A percentile compares a stretch with the other conserved stretches of the same genome.
phyloP scores from a whole-genome alignment of 2,113 vertebrate species.

The Lamprologus lemairii region DNA sequence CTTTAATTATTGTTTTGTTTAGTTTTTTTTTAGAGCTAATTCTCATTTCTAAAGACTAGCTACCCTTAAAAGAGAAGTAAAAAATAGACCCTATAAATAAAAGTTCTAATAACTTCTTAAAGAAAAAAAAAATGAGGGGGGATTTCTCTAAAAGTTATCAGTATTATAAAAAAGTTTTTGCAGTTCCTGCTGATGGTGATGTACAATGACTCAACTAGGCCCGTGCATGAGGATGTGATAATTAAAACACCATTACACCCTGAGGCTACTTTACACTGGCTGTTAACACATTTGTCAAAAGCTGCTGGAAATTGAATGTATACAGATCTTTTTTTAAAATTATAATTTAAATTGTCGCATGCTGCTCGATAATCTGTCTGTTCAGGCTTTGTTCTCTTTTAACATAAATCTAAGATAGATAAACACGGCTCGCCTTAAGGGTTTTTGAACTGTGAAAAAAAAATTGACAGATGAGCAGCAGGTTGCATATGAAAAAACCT shows the following conservation, averaged over 20 bases:
- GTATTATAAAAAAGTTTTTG: neutral
- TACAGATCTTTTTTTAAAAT: neutral
- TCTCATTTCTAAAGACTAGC: neutral
- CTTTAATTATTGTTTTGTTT: neutral
- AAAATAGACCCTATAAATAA: neutral
- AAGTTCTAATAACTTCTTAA: neutral
- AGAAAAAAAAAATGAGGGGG: neutral
- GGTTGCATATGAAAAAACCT: neutral
- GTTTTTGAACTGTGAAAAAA: neutral
- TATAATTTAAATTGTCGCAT: neutral
- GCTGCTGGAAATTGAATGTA: neutral
- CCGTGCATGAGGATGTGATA: neutral
- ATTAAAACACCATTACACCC: neutral
- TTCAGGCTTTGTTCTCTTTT: neutral
- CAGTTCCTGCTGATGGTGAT: neutral
- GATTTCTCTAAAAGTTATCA: neutral
- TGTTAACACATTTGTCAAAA: slow-evolving; percentile 4
- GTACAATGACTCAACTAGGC: neutral
- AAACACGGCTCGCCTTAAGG: neutral
- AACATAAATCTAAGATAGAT: neutral
- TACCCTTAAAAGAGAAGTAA: neutral
- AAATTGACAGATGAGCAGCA: neutral
- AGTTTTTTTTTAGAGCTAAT: neutral
- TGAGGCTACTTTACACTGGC: neutral
- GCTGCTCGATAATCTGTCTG: neutral